Percentiles rank a stretch among this genome's conserved stretches.
Conservation (phyloP, 2,113 vertebrate genomes). For the Tilapia sparmanii region DNA sequence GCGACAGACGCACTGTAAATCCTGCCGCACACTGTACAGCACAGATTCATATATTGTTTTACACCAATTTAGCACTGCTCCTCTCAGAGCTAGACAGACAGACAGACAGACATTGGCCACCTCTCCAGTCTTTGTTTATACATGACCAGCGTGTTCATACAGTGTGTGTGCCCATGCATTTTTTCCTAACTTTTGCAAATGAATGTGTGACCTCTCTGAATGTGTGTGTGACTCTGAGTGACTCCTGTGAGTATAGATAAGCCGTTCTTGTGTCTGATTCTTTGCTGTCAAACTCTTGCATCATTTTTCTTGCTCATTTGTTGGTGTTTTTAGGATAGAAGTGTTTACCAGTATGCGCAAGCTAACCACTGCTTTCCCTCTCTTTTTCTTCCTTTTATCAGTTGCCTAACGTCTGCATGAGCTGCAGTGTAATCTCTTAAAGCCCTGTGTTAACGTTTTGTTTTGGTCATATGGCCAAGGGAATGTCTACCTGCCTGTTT, state of each 20-base stretch:
- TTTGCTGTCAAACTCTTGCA: constrained; percentile 23
- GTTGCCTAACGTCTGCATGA: constrained; percentile 60
- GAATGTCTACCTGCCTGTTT: constrained; percentile 68
- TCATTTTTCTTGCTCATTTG: constrained; percentile 30
- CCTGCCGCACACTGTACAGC: constrained; percentile 54
- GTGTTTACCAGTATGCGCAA: constrained; percentile 1
- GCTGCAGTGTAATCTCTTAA: constrained; percentile 30
- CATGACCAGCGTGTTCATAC: constrained; percentile 50
- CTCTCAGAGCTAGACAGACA: constrained; percentile 57
- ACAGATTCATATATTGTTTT: constrained; percentile 20
- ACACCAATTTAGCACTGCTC: constrained; percentile 21
- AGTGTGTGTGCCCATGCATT: constrained; percentile 56
- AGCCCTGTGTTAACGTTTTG: constrained; percentile 18
- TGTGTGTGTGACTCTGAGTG: not conserved
- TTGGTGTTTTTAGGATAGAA: constrained; percentile 40
- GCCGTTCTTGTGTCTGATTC: constrained; percentile 14
- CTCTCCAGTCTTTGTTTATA: constrained; percentile 27
- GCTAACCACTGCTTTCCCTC: constrained; percentile 48
- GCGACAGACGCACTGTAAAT: constrained; percentile 13
- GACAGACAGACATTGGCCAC: constrained; percentile 64
- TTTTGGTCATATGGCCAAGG: constrained; percentile 41
- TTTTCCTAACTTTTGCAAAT: constrained; percentile 25
- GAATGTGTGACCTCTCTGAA: constrained; percentile 19
- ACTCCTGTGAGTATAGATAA: not conserved
- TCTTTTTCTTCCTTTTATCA: constrained; percentile 34